These are phyloP conservation scores for Pogonocherus hispidulus DNA, from an alignment of 2,888 invertebrate genomes.

Conservation along the genomic window DNA sequence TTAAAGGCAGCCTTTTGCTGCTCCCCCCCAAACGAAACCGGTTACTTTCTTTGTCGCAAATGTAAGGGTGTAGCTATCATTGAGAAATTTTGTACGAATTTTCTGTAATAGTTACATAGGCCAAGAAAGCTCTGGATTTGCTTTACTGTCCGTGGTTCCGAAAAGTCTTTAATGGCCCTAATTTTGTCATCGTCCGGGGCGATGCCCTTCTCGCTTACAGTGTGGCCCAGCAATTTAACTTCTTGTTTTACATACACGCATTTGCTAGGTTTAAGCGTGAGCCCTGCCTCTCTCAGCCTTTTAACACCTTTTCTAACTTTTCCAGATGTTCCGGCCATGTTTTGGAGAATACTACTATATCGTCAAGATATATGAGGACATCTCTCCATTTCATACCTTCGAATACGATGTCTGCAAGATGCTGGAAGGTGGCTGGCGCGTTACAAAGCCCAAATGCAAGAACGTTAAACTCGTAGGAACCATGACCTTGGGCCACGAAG, in stretches of 20 bases:
- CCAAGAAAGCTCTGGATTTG: conserved; percentile 31
- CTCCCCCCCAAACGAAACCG: conserved; percentile 25
- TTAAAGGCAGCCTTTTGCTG: conserved; percentile 14
- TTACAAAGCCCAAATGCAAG: conserved; percentile 49
- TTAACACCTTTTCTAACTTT: conserved; percentile 39
- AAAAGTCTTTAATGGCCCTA: conserved; percentile 27
- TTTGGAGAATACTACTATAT: conserved; percentile 24
- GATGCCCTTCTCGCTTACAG: conserved; percentile 15
- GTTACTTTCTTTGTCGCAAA: conserved; percentile 30
- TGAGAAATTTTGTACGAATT: conserved; percentile 37
- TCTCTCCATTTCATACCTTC: conserved; percentile 25
- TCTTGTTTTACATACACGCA: conserved; percentile 11
- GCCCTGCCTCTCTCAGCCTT: conserved; percentile 42
- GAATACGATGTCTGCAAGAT: conserved; percentile 42
- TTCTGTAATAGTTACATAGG: conserved; percentile 32
- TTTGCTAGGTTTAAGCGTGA: conserved; percentile 40
- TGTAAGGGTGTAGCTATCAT: conserved; percentile 34
- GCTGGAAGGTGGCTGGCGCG: conserved; percentile 47
- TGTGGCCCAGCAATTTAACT: conserved; percentile 25
- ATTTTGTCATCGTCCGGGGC: conserved; percentile 27
- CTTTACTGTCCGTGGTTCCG: conserved; percentile 36
- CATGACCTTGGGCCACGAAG: conserved; percentile 44
- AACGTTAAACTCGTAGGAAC: conserved; percentile 46
- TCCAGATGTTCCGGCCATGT: conserved; percentile 40
- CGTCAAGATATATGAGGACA: conserved; percentile 31